Conservation (phyloP, 2,113 vertebrate species). For the Pipra filicauda region DNA sequence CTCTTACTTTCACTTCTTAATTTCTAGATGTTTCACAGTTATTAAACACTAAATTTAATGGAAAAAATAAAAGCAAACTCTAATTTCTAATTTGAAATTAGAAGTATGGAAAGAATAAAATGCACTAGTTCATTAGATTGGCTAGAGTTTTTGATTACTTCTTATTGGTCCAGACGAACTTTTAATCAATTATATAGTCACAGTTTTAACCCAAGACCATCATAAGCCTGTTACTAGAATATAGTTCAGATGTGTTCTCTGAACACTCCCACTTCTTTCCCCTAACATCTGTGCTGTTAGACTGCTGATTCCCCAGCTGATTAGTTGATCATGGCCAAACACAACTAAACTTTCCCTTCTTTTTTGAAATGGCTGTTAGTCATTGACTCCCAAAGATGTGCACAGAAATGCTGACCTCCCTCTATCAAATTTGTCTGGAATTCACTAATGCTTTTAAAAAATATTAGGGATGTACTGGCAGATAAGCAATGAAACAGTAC, state of each 20-base stretch:
- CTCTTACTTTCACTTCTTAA: background rate
- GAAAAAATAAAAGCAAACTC: background rate
- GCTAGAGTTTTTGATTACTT: background rate
- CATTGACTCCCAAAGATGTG: background rate
- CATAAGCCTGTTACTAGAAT: background rate
- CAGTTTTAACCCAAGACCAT: background rate
- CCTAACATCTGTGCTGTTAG: background rate
- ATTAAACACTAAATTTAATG: background rate
- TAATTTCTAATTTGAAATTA: background rate
- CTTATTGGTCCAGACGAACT: background rate
- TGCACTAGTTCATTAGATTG: background rate
- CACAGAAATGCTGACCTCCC: background rate
- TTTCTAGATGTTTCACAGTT: background rate
- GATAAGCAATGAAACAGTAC: background rate
- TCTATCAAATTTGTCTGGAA: background rate
- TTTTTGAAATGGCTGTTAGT: background rate
- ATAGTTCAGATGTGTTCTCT: background rate
- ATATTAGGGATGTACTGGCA: background rate
- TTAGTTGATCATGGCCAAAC: background rate
- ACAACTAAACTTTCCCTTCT: background rate
- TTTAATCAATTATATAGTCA: background rate
- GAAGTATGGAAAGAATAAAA: background rate
- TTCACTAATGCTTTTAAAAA: background rate
- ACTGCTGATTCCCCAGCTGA: background rate
- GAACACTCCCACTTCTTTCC: background rate